Conservation (phyloP, 2,113 vertebrate genomes). For the Fukomys damarensis region DNA sequence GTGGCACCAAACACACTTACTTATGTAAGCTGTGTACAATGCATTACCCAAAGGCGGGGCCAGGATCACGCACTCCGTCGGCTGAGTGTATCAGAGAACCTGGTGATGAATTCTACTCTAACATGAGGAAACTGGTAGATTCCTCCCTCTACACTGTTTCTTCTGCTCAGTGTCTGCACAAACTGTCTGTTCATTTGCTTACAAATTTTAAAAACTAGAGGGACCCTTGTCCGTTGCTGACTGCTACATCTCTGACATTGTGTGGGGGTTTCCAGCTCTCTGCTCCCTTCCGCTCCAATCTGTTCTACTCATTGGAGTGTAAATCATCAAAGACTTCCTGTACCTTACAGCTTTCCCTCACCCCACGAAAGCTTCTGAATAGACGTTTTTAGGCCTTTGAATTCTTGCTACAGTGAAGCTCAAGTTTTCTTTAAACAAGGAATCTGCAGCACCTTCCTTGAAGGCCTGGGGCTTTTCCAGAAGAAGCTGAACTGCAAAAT, state of each 20-base stretch:
- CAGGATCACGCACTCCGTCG: background rate
- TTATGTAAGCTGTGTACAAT: constrained; percentile 35
- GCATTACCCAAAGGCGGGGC: constrained; percentile 22
- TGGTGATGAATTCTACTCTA: background rate
- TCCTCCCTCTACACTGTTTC: background rate
- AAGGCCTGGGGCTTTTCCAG: background rate
- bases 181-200: background rate
- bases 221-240: background rate
- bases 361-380: background rate
- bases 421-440: background rate
- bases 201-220: background rate
- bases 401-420: background rate
- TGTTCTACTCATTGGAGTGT: background rate
- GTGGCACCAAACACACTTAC: constrained; percentile 15
- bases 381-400: background rate
- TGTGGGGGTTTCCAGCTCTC: background rate
- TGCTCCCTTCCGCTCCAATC: background rate
- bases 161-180: background rate
- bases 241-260: background rate
- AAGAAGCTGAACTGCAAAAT: background rate
- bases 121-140: background rate
- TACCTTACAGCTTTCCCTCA: background rate
- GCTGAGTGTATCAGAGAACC: constrained; percentile 6
- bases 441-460: background rate
- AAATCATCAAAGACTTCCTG: background rate